phyloP scores from a whole-genome alignment of 1,140 invertebrate genomes.

The Nasonia longicornis region DNA sequence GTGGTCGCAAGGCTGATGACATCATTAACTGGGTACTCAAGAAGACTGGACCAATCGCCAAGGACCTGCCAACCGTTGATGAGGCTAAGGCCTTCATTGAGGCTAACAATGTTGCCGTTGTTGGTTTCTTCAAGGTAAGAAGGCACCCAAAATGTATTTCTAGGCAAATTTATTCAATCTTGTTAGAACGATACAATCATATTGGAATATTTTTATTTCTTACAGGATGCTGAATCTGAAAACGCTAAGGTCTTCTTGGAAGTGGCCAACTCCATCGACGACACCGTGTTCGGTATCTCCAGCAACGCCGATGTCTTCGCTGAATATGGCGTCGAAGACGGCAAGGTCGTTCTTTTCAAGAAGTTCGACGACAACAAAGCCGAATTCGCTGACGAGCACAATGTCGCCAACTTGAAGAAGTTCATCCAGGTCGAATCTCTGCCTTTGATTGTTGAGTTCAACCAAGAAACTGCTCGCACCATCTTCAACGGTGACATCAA shows the following conservation, averaged over 20 bases:
- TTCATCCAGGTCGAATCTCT: slow-evolving; percentile 90
- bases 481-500: slow-evolving; percentile 99
- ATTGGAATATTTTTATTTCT: slow-evolving; percentile 27
- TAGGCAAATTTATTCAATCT: neutral
- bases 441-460: slow-evolving; percentile 97
- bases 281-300: slow-evolving; percentile 90
- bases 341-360: slow-evolving; percentile 88
- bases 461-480: slow-evolving; percentile 95
- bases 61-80: slow-evolving; percentile 81
- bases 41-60: slow-evolving; percentile 94
- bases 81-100: slow-evolving; percentile 89
- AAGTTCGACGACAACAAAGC: slow-evolving; percentile 96
- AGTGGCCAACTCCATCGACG: slow-evolving; percentile 85
- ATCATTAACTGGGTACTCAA: slow-evolving; percentile 96
- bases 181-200: neutral
- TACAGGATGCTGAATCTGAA: slow-evolving; percentile 79
- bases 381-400: slow-evolving; percentile 81
- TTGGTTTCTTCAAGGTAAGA: slow-evolving; percentile 93
- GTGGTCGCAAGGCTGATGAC: slow-evolving; percentile 90
- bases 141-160: neutral
- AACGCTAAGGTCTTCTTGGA: slow-evolving; percentile 87
- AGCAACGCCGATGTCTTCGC: slow-evolving; percentile 80
- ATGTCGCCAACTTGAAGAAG: slow-evolving; percentile 78
- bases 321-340: slow-evolving; percentile 81
- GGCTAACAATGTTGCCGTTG: slow-evolving; percentile 81